Base-by-base conservation (phyloP, 2,113 vertebrate species). In the Cyprinodon variegatus region DNA sequence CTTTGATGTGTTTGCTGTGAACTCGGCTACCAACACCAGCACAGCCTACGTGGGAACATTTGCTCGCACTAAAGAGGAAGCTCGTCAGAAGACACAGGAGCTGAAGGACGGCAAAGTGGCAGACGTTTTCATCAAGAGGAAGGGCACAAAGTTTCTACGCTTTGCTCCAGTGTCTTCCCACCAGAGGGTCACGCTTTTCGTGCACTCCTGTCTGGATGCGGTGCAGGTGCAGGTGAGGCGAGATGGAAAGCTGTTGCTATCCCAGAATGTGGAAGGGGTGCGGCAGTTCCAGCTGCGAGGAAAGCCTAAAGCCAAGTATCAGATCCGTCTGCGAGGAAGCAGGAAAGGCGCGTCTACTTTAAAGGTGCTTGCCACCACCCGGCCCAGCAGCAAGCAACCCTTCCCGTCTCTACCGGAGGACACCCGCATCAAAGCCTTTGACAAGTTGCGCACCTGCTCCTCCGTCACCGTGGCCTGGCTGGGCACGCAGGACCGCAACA, bases 361-460 rank as follows among this genome's bases (percentile, higher is more conserved):
- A 85, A 98, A 97, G 86, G 87, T 99, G 2, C 90, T 99, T 4
- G 97, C 97, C 1, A 97, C 95, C 69, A 97, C 96, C 0, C 93
- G 94, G 75, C 93, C 95, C 11, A 96, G 94, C 88, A 96, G 94
- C 89, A 99, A 99, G 86, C 97, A 97, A 73, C 94, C 94, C 0
- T 99, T 99, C 89, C 98, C 98, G 2, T 95, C 97, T 14, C 95
- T 99, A 11, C 98, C 98, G 0, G 97, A 99, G 88, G 98, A 99
- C 13, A 99, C 96, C 0, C 93, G 98, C 43, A 96, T 99, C 92
- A 99, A 99, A 91, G 95, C 96, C 80, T 99, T 99, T 0, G 97
- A 99, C 93, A 98, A 96, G 80, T 95, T 99, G 64, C 98, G 98
- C 71, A 98, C 97, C 0, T 99, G 98, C 65, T 94, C 96, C 45